phyloP scores from a whole-genome alignment of 2,113 vertebrate species.

The Lampris megalopsis region DNA sequence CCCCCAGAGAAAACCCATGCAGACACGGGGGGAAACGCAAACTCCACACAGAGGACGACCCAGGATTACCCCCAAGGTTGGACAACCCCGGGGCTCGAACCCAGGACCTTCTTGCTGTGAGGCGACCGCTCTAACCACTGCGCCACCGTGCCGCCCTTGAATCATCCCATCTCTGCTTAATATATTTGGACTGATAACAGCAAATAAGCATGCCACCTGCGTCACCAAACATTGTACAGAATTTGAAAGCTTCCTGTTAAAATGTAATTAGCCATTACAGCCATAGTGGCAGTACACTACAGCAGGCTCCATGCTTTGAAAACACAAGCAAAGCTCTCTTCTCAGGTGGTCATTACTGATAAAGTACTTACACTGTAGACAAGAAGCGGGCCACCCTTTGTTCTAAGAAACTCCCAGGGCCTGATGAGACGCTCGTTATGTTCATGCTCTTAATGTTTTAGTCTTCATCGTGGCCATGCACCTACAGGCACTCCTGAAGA shows the following conservation, averaged over 20 bases:
- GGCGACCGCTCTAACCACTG: too few relatives aligned
- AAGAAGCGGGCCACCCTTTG: conserved; percentile 41
- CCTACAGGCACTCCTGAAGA: conserved; percentile 59
- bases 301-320: conserved; percentile 38
- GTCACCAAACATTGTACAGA: not conserved
- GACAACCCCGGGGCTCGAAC: too few relatives aligned
- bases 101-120: too few relatives aligned
- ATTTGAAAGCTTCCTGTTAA: conserved; percentile 24
- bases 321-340: conserved; percentile 32
- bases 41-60: too few relatives aligned
- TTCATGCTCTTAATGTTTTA: conserved; percentile 71
- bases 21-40: too few relatives aligned
- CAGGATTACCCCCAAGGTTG: too few relatives aligned
- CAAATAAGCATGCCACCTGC: not conserved
- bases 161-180: not conserved
- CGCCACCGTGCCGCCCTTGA: too few relatives aligned
- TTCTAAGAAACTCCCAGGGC: conserved; percentile 47
- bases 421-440: conserved; percentile 51
- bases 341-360: conserved; percentile 21
- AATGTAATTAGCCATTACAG: not conserved
- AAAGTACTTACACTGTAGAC: conserved; percentile 63
- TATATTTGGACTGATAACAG: not conserved
- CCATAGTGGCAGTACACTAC: not conserved
- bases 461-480: conserved; percentile 70
- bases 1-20: too few relatives aligned